Base-by-base conservation (phyloP, 2,888 invertebrate species). In the Sabellastarte sp. region DNA sequence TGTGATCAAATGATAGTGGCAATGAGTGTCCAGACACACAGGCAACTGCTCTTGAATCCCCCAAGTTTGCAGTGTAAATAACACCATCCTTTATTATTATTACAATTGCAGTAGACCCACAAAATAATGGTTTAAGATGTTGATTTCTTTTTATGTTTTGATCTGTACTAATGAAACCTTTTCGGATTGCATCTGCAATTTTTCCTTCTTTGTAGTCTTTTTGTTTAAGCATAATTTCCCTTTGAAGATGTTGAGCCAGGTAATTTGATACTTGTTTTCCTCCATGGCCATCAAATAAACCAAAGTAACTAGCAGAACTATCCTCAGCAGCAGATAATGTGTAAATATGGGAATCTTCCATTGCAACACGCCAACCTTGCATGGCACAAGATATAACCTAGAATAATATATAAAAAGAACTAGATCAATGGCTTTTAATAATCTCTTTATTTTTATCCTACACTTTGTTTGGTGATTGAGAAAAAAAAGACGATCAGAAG, bases 291-390 rank as follows among this genome's bases (percentile, higher is more conserved):
- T 95, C 98, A 82, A 94, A 99, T 0, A 99, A 98, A 3, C 93
- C 97, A 86, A 98, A 98, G 85, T 93, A 99, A 2, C 95, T 90
- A 33, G 95, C 90, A 29, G 89, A 90, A 31, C 93, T 93, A 84
- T 99, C 98, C 79, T 95, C 95, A 1, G 85, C 84, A 20, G 86
- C 70, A 0, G 94, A 91, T n/a, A 99, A 86, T 73, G 99, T 91
- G 78, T 97, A 95, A 57, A 96, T 95, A 83, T 99, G 99, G 0
- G 95, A 93, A 85, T 99, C 99, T 86, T 99, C 99, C 99, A 99
- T 99, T 10, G 41, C 10, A 20, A 20, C 41, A 15, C 41, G 10
- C 41, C 41, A 41, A 15, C 41, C 41, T 20, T 41, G 41, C 41
- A 41, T 41, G 10, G 41, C 10, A 15, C 10, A 41, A 15, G 20